Base-by-base conservation (phyloP, 2,113 vertebrate species). In the Engystomops pustulosus region DNA sequence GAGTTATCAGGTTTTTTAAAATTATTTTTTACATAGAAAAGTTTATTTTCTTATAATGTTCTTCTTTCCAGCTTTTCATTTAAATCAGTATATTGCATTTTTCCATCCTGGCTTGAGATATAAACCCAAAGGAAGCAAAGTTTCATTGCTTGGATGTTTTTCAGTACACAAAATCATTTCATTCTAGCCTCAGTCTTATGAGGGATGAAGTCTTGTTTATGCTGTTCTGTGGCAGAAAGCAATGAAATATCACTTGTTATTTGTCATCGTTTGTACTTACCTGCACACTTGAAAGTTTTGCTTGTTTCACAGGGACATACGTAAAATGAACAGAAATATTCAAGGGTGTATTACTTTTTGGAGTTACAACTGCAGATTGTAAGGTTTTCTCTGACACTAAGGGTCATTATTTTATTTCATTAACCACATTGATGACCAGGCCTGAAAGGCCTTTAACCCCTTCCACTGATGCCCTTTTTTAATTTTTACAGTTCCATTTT, bases 91-190 rank as follows among this genome's bases (percentile, higher is more conserved):
- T 74, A 74, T 32, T 74, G 71, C 71, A 25, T 49, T 74, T 49
- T 44, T 32, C 45, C 7, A 47, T 72, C n/a, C 23, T 74, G 44
- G 45, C 71, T 74, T 74, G 23, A 49, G 71, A 18, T 49, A 32
- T 74, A 74, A 74, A 74, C 45, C 71, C 71, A 74, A 38, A 74
- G 44, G 27, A 74, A 74, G 71, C 25, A 49, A 74, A 51, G 45
- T 74, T 49, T 27, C 71, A 74, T 74, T 49, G 71, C 71, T 47
- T 74, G 45, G 71, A 49, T 74, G 44, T 74, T 74, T 70, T 27
- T 47, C 70, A 49, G 70, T 74, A 20, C 71, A 74, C 23, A 74
- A 4, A 74, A 74, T 74, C 14, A 32, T 74, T 74, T 32, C 27
- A 49, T 74, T 49, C 8, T 30, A 74, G 44, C 44, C 71, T 20